A percentile compares a stretch with the other conserved stretches of the same genome.
These are phyloP conservation scores for Kuschelorhynchus macadamiae DNA, from an alignment of 2,888 invertebrate species.

Conservation along the genomic window DNA sequence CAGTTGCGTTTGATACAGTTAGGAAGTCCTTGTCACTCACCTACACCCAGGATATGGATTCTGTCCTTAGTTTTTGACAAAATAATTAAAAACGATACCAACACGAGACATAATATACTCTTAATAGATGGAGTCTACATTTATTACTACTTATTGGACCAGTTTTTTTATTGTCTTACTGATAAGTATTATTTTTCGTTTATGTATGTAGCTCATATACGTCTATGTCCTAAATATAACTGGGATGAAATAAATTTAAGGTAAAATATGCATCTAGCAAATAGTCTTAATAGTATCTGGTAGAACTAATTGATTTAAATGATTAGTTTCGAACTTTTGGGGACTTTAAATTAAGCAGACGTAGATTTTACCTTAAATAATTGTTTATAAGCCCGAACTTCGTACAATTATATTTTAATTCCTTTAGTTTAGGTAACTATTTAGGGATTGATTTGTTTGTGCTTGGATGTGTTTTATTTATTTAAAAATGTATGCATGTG, in stretches of 20 bases:
- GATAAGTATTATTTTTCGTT: conserved; percentile 49
- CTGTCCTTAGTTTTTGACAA: too few relatives aligned
- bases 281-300: too few relatives aligned
- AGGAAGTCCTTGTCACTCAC: too few relatives aligned
- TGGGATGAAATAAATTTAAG: conserved; percentile 1
- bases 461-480: conserved; percentile 55
- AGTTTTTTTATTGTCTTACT: conserved; percentile 36
- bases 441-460: conserved; percentile 40
- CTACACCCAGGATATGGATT: too few relatives aligned
- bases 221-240: neutral
- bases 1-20: too few relatives aligned
- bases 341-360: too few relatives aligned
- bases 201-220: conserved; percentile 37
- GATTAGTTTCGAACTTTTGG: too few relatives aligned
- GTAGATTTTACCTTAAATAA: conserved; percentile 7
- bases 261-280: too few relatives aligned
- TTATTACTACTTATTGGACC: conserved; percentile 39
- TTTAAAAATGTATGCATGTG: conserved; percentile 54
- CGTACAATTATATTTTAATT: conserved; percentile 51
- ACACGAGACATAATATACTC: too few relatives aligned
- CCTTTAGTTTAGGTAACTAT: conserved; percentile 37
- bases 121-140: conserved; percentile 35
- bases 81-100: too few relatives aligned
- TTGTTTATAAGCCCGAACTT: conserved; percentile 21
- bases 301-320: too few relatives aligned